Evolutionary conservation across 2,888 invertebrate genomes (phyloP), one percentile per base, ranked within the genome.

Genomic region (Synanthedon tipuliformis): DNA sequence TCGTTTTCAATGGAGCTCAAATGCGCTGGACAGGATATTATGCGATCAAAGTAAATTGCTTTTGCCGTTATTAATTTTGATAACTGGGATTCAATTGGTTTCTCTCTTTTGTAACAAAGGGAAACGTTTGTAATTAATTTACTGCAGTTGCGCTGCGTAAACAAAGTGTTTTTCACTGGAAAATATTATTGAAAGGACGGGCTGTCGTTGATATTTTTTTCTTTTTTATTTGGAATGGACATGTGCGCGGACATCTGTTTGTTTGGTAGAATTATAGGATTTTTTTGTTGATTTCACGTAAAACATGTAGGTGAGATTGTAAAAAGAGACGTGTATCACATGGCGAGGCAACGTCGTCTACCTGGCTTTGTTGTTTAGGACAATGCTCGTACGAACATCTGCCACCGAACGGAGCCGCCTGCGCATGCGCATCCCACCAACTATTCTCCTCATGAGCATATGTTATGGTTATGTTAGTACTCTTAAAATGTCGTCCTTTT

Each of bases 91-190:
- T 81, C 81, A 65, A 81, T 79, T 81, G 78, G 84, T 83, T 83
- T 85, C 84, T 83, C 84, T 83, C 81, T 84, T 85, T 82, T 82
- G 82, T 83, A 84, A 85, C 84, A 85, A 85, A 85, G 82, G 82
- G 81, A 84, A 85, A 77, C 79, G 80, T 79, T 81, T 69, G 81
- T 81, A 84, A 85, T 85, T 83, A 81, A 82, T 82, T 81, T 74
- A 75, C 66, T 69, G 76, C 74, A 73, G 73, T 80, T 78, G 70
- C 72, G 69, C 67, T 63, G 66, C 64, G 68, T 70, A 75, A 65
- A 78, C 75, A 77, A 79, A 75, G 66, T 68, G 61, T 60, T 69
- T 64, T 52, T 65, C 61, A 71, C 7, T 68, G 59, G 62, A 70
- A 75, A 78, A 75, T 63, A 58, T 65, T 70, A 64, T 75, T 70